Conservation (phyloP, 2,113 vertebrate genomes). For the Ictalurus furcatus region DNA sequence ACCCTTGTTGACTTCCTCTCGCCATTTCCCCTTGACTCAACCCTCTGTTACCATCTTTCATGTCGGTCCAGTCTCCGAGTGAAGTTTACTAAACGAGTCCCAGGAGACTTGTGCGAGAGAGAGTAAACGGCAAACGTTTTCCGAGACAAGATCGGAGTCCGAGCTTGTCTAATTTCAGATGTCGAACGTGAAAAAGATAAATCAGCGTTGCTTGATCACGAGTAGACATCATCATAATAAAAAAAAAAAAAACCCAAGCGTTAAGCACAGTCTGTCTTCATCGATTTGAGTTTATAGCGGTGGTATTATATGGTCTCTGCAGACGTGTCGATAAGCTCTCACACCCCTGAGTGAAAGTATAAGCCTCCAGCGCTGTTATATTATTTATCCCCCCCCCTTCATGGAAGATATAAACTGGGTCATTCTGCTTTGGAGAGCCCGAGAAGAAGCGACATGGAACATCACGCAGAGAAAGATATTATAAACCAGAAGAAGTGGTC, state of each 20-base stretch:
- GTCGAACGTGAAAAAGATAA: neutral
- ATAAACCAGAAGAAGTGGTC: neutral
- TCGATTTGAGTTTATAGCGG: neutral
- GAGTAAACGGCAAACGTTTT: neutral
- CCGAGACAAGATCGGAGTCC: neutral
- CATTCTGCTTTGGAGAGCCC: neutral
- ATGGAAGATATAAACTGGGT: neutral
- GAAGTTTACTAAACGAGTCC: neutral
- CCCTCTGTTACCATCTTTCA: neutral
- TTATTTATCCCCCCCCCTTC: neutral
- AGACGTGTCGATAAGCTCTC: neutral
- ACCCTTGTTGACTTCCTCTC: slow-evolving; percentile 23
- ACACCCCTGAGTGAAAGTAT: neutral
- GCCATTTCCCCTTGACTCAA: neutral
- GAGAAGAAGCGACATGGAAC: neutral
- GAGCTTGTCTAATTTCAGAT: neutral
- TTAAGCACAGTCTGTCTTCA: neutral
- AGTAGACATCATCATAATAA: neutral
- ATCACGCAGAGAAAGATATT: neutral
- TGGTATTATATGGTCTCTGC: neutral
- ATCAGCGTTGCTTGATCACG: too few relatives aligned
- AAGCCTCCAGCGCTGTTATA: neutral
- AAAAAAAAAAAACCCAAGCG: too few relatives aligned
- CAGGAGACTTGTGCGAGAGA: neutral
- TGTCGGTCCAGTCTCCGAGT: neutral